Percentiles rank a stretch among this genome's conserved stretches.
Evolutionary conservation across 2,797 vertebrate genomes (phyloP).

Genomic region (Rhinophrynus dorsalis): DNA sequence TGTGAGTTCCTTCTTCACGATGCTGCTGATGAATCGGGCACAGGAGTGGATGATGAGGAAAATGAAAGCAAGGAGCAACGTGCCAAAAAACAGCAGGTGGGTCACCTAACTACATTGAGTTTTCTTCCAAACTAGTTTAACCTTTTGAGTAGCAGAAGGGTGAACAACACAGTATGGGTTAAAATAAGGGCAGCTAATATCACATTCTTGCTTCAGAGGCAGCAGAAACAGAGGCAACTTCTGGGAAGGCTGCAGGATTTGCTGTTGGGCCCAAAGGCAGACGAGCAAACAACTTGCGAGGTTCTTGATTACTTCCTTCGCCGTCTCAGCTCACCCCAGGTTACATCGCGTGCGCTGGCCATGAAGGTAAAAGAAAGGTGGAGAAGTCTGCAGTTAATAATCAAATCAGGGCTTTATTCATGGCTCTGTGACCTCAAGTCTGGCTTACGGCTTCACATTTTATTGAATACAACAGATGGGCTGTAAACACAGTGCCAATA

Average conservation of each 20-base stretch:
- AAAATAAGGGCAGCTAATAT: too few relatives aligned
- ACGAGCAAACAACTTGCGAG: constrained; percentile 95
- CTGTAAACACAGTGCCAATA: too few relatives aligned
- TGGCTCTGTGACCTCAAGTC: too few relatives aligned
- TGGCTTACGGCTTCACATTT: too few relatives aligned
- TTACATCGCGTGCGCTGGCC: constrained; percentile 91
- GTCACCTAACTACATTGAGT: too few relatives aligned
- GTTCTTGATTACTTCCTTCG: constrained; percentile 97
- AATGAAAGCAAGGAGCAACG: constrained; percentile 94
- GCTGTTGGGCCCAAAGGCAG: constrained; percentile 88
- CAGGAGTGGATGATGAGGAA: constrained; percentile 89
- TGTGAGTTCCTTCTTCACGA: constrained; percentile 97
- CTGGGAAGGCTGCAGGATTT: constrained; percentile 93
- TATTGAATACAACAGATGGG: too few relatives aligned
- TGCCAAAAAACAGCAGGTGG: constrained; percentile 87
- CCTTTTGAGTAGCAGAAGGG: too few relatives aligned
- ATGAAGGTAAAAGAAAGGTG: constrained; percentile 83
- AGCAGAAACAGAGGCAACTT: constrained; percentile 94
- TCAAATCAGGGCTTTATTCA: too few relatives aligned
- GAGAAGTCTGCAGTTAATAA: too few relatives aligned
- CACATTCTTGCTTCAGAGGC: constrained; percentile 77
- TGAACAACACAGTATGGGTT: too few relatives aligned
- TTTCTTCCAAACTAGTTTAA: too few relatives aligned
- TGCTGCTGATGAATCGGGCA: constrained; percentile 81
- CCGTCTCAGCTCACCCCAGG: constrained; percentile 92